Evolutionary conservation across 2,888 invertebrate species (phyloP).

Genomic region (Elgonia sp.): DNA sequence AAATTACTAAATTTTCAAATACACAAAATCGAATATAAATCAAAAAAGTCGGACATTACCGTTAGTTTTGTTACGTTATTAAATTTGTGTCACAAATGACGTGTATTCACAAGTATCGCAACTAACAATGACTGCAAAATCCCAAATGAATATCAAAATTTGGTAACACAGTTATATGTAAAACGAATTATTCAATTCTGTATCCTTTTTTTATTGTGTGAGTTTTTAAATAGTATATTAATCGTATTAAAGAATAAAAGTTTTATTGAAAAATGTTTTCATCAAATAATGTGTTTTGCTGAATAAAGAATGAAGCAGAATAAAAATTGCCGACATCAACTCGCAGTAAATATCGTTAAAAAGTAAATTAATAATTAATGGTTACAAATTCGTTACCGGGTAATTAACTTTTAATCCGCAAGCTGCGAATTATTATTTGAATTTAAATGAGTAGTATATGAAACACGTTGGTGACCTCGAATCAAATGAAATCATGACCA

Average conservation of each 20-base stretch:
- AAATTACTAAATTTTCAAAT: too few relatives aligned
- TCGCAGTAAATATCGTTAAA: too few relatives aligned
- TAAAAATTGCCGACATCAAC: too few relatives aligned
- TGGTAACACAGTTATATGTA: slow-evolving; percentile 10
- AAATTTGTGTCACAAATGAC: slow-evolving; percentile 39
- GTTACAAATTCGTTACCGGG: too few relatives aligned
- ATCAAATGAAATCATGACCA: slow-evolving; percentile 30
- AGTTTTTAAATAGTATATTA: too few relatives aligned
- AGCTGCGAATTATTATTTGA: too few relatives aligned
- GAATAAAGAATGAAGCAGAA: too few relatives aligned
- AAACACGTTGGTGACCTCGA: slow-evolving; percentile 24
- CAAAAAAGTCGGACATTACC: slow-evolving; percentile 35
- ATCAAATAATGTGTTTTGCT: too few relatives aligned
- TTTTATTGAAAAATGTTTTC: too few relatives aligned
- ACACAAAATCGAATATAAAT: slow-evolving; percentile 30
- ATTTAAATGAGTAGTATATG: neutral
- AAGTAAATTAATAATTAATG: too few relatives aligned
- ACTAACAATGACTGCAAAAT: slow-evolving; percentile 28
- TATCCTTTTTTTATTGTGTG: neutral
- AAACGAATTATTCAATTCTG: neutral
- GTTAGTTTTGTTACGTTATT: slow-evolving; percentile 24
- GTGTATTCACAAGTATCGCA: slow-evolving; percentile 35
- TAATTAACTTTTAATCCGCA: too few relatives aligned
- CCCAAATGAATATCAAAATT: slow-evolving; percentile 38
- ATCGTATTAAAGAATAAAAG: too few relatives aligned